Percentiles rank a stretch among this genome's conserved stretches.
Conservation (phyloP, 2,888 invertebrate genomes). For the Drosophila atroscutellata region DNA sequence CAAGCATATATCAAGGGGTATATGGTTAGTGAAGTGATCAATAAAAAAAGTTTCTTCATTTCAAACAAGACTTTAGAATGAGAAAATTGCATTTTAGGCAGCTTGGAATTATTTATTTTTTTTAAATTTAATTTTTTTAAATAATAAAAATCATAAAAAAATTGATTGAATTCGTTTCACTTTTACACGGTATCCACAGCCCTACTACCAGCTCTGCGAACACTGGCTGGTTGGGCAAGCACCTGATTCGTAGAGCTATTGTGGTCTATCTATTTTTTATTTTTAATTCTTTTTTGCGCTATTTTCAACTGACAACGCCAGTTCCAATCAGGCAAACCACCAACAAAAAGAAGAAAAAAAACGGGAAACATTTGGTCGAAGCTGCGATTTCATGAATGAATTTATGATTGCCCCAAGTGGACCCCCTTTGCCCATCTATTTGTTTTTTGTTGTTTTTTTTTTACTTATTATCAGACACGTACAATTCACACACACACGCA, state of each 20-base stretch:
- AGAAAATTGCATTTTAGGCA: too few species aligned
- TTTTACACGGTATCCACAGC: slow-evolving; percentile 9
- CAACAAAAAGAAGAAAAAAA: background rate
- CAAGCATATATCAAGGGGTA: background rate
- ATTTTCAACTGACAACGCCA: slow-evolving; percentile 2
- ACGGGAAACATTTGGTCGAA: slow-evolving; percentile 25
- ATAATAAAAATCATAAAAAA: background rate
- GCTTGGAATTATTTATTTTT: too few species aligned
- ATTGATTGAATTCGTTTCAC: background rate
- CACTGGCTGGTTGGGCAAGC: slow-evolving; percentile 10
- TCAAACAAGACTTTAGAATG: background rate
- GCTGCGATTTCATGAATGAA: slow-evolving; percentile 73
- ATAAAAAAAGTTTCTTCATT: background rate
- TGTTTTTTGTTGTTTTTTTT: slow-evolving; percentile 16
- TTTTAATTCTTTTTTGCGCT: background rate
- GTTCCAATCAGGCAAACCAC: slow-evolving; percentile 29
- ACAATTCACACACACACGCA: slow-evolving; percentile 13
- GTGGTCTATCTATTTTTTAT: background rate
- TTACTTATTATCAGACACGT: slow-evolving; percentile 54
- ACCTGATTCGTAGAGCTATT: slow-evolving; percentile 16
- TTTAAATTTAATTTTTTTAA: background rate
- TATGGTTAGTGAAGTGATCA: too few species aligned
- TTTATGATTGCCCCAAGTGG: slow-evolving; percentile 63
- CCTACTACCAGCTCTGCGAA: background rate
- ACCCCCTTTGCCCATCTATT: slow-evolving; percentile 2